Evolutionary conservation across 2,888 invertebrate genomes (phyloP).

Genomic region (Podabrus alpinus): DNA sequence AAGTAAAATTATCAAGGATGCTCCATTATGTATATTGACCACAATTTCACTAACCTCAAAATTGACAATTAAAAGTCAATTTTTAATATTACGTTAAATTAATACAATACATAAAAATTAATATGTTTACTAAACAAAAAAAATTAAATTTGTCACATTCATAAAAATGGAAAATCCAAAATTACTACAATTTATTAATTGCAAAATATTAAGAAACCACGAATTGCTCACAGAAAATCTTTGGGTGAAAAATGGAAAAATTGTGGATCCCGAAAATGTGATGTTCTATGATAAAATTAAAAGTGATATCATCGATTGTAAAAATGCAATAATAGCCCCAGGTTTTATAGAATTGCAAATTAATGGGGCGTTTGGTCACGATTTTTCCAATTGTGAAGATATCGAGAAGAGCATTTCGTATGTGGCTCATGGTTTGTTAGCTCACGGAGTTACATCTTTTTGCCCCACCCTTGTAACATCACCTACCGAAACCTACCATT

Average conservation of each 20-base stretch:
- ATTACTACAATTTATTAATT: conserved; percentile 72
- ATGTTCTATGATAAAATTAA: conserved; percentile 85
- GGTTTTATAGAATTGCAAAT: conserved; percentile 98
- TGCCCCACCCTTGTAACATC: conserved; percentile 97
- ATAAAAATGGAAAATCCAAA: conserved; percentile 11
- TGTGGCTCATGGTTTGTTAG: conserved; percentile 80
- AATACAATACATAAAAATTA: too few relatives aligned
- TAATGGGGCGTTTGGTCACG: conserved; percentile 94
- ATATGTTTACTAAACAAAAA: too few relatives aligned
- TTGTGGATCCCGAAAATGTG: conserved; percentile 86
- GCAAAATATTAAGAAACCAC: conserved; percentile 76
- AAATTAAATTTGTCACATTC: too few relatives aligned
- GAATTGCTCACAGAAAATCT: conserved; percentile 80
- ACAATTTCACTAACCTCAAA: too few relatives aligned
- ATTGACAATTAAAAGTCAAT: too few relatives aligned
- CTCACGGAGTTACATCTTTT: conserved; percentile 95
- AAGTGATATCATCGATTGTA: conserved; percentile 81
- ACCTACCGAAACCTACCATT: conserved; percentile 74
- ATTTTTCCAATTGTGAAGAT: conserved; percentile 79
- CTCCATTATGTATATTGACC: too few relatives aligned
- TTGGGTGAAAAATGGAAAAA: conserved; percentile 86
- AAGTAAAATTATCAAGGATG: too few relatives aligned
- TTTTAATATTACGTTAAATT: too few relatives aligned
- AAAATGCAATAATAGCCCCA: conserved; percentile 81
- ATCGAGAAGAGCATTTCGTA: conserved; percentile 71